Conservation (phyloP, 2,113 vertebrate species). For the Ceyx margarethae region DNA sequence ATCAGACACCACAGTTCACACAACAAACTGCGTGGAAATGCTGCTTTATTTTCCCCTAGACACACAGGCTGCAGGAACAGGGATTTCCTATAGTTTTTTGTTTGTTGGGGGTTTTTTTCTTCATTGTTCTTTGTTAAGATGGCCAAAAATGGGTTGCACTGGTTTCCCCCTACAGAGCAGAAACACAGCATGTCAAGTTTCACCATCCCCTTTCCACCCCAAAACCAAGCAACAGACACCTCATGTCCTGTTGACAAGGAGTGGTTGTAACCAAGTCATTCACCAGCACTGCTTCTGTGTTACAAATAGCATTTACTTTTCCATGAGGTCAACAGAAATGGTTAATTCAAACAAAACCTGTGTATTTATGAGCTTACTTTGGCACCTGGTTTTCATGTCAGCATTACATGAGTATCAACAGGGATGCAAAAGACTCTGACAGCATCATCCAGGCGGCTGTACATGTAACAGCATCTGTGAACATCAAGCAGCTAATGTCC, state of each 20-base stretch:
- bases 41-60: not conserved
- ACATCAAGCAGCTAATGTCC: constrained; percentile 34
- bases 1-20: not conserved
- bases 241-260: not conserved
- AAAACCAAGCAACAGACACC: not conserved
- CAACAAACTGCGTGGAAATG: not conserved
- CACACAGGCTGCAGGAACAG: not conserved
- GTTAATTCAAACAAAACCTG: constrained; percentile 11
- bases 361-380: not conserved
- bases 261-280: not conserved
- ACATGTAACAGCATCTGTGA: not conserved
- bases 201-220: not conserved
- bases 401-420: not conserved
- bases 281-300: not conserved
- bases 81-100: not conserved
- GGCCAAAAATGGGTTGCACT: not conserved
- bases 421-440: not conserved
- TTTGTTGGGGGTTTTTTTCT: rapidly evolving
- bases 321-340: not conserved
- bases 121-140: not conserved
- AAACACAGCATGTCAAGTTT: not conserved
- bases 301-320: not conserved
- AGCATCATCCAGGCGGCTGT: constrained; percentile 5
- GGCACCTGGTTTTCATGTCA: constrained; percentile 14
- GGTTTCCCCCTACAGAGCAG: not conserved